Percentiles rank a stretch among this genome's conserved stretches.
Evolutionary conservation across 2,113 vertebrate species (phyloP).

Genomic region (Lophotis ruficrista): DNA sequence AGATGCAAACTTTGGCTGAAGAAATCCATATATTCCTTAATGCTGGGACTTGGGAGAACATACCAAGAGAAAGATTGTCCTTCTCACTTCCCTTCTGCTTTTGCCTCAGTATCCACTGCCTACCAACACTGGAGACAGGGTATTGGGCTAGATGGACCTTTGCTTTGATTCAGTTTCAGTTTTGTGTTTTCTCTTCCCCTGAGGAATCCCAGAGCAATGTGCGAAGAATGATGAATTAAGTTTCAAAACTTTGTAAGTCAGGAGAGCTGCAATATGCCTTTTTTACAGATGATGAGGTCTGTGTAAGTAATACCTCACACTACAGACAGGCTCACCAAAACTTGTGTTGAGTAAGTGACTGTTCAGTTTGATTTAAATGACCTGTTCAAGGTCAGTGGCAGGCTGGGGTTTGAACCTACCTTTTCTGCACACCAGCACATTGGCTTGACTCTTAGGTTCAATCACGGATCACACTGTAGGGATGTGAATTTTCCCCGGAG

Average conservation of each 20-base stretch:
- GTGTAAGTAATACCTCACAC: not conserved
- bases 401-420: not conserved
- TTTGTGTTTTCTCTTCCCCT: not conserved
- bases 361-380: not conserved
- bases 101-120: not conserved
- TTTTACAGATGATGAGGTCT: not conserved
- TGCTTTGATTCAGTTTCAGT: not conserved
- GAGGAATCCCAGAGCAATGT: not conserved
- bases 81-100: not conserved
- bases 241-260: not conserved
- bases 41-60: not conserved
- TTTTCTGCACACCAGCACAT: not conserved
- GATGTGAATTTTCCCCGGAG: not conserved
- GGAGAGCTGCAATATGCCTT: not conserved
- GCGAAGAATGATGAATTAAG: not conserved
- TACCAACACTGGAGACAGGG: not conserved
- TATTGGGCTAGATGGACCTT: not conserved
- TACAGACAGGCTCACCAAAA: not conserved
- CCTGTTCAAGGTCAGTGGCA: not conserved
- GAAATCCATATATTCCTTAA: not conserved
- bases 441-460: not conserved
- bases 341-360: not conserved
- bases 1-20: not conserved
- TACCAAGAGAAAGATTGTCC: not conserved
- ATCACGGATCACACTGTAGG: not conserved